Conservation (phyloP, 1,140 invertebrate genomes). For the Dendroctonus ponderosae region DNA sequence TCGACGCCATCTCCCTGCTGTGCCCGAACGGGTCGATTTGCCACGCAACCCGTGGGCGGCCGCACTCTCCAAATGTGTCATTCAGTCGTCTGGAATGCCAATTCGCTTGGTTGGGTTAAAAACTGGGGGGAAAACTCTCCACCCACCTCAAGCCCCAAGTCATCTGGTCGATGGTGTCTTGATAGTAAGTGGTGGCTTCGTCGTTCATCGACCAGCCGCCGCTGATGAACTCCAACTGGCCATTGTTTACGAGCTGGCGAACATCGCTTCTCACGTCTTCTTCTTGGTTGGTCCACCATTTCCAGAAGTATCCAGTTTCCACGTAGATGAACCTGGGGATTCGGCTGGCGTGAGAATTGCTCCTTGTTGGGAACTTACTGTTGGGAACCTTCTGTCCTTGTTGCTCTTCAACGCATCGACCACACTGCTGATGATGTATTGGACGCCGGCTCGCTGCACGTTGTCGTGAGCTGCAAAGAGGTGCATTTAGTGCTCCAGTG, state of each 20-base stretch:
- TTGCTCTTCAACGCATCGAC: slow-evolving; percentile 73
- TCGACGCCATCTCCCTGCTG: slow-evolving; percentile 65
- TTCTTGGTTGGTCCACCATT: slow-evolving; percentile 68
- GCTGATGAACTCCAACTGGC: slow-evolving; percentile 72
- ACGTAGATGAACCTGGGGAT: slow-evolving; percentile 45
- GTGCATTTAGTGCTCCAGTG: no score
- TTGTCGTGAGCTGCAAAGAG: slow-evolving; percentile 58
- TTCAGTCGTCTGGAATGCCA: slow-evolving; percentile 30
- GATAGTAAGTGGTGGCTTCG: slow-evolving; percentile 77
- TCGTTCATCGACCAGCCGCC: slow-evolving; percentile 79
- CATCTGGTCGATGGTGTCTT: slow-evolving; percentile 80
- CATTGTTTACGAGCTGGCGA: slow-evolving; percentile 54
- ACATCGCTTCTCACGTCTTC: slow-evolving; percentile 53
- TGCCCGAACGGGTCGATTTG: slow-evolving; percentile 78
- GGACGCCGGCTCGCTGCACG: slow-evolving; percentile 77
- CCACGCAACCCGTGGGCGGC: slow-evolving; percentile 66
- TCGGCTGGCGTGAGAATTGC: background rate
- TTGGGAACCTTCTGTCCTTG: slow-evolving; percentile 60
- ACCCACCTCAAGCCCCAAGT: slow-evolving; percentile 60
- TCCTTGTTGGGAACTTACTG: background rate
- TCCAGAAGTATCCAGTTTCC: slow-evolving; percentile 55
- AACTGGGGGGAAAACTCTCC: background rate
- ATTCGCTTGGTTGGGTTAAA: background rate
- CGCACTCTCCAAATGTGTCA: slow-evolving; percentile 66
- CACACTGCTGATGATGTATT: slow-evolving; percentile 89